Base-by-base conservation (phyloP, 1,140 invertebrate genomes). In the Diabrotica virgifera region DNA sequence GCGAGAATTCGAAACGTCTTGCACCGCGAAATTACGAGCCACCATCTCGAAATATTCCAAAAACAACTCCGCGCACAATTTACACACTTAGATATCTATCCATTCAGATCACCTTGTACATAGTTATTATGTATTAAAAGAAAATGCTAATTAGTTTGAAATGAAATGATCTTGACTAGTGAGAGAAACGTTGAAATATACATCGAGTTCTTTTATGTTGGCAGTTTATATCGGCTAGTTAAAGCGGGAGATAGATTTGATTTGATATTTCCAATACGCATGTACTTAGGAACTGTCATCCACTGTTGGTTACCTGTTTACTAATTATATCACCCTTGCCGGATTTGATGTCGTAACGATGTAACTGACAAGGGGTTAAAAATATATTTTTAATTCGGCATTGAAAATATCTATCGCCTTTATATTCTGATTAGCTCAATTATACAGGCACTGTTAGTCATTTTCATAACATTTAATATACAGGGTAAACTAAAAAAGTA, bases 1-100 rank as follows among this genome's bases (percentile, higher is more conserved):
- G 11, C 74, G 69, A 14, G 76, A 70, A 69, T 76, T 78, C 14
- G 76, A 70, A 9, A 77, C 58, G 52, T 78, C 76, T 56, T 74
- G 71, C 36, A 77, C 66, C 40, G 74, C 13, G 46, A 71, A 75
- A 69, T 74, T 74, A 13, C 72, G 66, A 37, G 73, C 72, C 14
- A 78, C 71, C 72, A 77, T 76, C 52, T 68, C 53, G 36, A 12
- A 37, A 9, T 24, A n/a, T 24, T 24, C 4, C 24, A 24, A 24
- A 24, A 24, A 24, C 24, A 24, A 24, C 24, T 1, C 24, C 24
- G 51, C 9, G n/a, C 14, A 35, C 35, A 8, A 63, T 36, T 35
- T 53, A 53, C 40, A 52, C 50, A 60, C 10, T 35, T 12, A 9
- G 36, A 38, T 62, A 6, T n/a, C n/a, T n/a, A n/a, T 9, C 14